Percentiles rank a stretch among this genome's conserved stretches.
Evolutionary conservation across 1,140 invertebrate genomes (phyloP).

Genomic region (Drosophila pachea): DNA sequence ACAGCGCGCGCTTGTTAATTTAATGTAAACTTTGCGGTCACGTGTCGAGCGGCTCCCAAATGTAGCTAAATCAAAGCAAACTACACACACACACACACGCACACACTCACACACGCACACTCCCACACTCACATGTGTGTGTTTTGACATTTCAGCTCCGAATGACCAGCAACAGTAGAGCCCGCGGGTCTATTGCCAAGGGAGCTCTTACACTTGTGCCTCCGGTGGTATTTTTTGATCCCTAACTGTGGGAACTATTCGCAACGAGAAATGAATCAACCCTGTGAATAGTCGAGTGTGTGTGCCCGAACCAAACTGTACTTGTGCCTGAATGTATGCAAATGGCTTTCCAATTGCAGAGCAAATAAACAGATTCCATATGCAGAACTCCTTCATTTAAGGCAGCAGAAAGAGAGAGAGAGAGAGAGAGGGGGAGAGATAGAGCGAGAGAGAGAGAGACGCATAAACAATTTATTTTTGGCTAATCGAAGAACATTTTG

Average conservation of each 20-base stretch:
- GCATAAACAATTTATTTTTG: no score
- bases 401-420: no score
- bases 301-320: slow-evolving; percentile 14
- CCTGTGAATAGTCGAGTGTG: slow-evolving; percentile 33
- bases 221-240: slow-evolving; percentile 23
- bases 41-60: slow-evolving; percentile 48
- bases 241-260: slow-evolving; percentile 56
- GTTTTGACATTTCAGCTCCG: slow-evolving; percentile 63
- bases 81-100: slow-evolving; percentile 51
- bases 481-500: background rate
- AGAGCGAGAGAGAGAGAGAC: no score
- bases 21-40: slow-evolving; percentile 75
- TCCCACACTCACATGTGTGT: no score
- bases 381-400: no score
- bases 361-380: no score
- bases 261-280: slow-evolving; percentile 23
- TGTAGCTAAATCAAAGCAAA: slow-evolving; percentile 69
- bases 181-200: slow-evolving; percentile 55
- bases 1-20: slow-evolving; percentile 55
- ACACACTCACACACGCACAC: no score
- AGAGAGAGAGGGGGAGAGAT: no score
- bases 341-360: slow-evolving; percentile 3
- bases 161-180: slow-evolving; percentile 55
- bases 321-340: background rate
- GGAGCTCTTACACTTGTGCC: slow-evolving; percentile 72